Base-by-base conservation (phyloP, 2,113 vertebrate genomes). In the Rafetus swinhoei region DNA sequence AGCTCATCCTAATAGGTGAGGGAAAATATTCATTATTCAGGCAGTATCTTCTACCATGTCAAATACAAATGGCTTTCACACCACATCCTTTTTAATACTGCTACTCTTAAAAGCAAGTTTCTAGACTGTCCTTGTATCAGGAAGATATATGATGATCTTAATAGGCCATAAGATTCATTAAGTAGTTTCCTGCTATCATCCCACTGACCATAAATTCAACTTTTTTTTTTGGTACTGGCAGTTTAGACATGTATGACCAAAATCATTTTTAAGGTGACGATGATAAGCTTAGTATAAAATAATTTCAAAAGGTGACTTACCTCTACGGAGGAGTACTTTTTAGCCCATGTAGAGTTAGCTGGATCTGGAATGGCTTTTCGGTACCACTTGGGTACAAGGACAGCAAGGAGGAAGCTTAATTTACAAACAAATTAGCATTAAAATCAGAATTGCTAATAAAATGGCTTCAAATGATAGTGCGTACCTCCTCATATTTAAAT, bases 351-450 rank as follows among this genome's bases (percentile, higher is more conserved):
- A 11, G 98, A 98, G 0, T 98, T 98, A 1, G 98, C 98, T 3
- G 98, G 98, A 84, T 98, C 98, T 11, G 98, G 98, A 50, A 98
- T 93, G 65, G 96, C 84, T 95, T 95, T 94, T 92, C 87, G 87
- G 2, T 92, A 97, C 96, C 97, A 97, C 82, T 95, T 96, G 0
- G 97, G 97, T 62, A 90, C 16, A 2, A 98, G 79, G 4, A 22
- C n/a, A 0, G 91, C 96, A 69, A 98, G 90, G 19, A 98, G 76
- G 1, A 45, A 6, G 76, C 13, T 72, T 1, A 93, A 12, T 2
- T 98, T 98, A 85, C 27, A 9, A 90, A 6, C 7, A 3, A 82
- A 88, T 76, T 72, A n/a, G n/a, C 0, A 3, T 80, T n/a, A 62
- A 22, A 54, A 29, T 19, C 19, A 2, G 0, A 15, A 25, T 2